Evolutionary conservation across 2,888 invertebrate species (phyloP).

Genomic region (Erebia aethiops): DNA sequence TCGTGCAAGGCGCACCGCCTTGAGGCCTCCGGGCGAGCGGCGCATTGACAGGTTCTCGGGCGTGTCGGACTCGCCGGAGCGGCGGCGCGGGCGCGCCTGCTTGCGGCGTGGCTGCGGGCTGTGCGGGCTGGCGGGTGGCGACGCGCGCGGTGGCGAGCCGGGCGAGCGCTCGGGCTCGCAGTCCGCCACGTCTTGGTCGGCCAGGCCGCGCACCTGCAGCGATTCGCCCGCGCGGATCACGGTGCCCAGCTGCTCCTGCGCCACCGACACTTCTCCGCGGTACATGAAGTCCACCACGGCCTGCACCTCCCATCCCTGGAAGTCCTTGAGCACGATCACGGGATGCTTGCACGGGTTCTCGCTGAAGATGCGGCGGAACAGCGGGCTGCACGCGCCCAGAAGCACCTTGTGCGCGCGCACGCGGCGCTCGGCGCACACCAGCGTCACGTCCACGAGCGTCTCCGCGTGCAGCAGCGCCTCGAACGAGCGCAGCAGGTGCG

Average conservation of each 20-base stretch:
- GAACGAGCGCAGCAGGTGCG: constrained; percentile 93
- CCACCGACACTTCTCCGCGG: constrained; percentile 94
- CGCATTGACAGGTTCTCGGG: constrained; percentile 85
- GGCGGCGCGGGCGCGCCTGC: constrained; percentile 92
- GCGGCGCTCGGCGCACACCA: constrained; percentile 93
- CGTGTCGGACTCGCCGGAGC: constrained; percentile 88
- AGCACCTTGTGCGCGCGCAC: constrained; percentile 96
- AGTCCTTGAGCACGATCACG: constrained; percentile 95
- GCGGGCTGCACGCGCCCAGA: constrained; percentile 93
- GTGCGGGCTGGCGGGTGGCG: constrained; percentile 83
- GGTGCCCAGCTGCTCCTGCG: constrained; percentile 91
- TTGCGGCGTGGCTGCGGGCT: constrained; percentile 93
- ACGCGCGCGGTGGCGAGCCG: constrained; percentile 73
- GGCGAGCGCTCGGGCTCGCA: constrained; percentile 65
- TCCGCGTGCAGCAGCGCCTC: constrained; percentile 94
- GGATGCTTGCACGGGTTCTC: constrained; percentile 97
- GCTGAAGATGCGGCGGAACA: constrained; percentile 93
- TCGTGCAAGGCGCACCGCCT: constrained; percentile 71
- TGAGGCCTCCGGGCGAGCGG: constrained; percentile 72
- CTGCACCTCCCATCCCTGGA: constrained; percentile 93
- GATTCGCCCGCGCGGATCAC: constrained; percentile 95
- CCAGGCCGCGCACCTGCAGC: constrained; percentile 91
- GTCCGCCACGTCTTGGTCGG: constrained; percentile 84
- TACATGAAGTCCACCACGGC: constrained; percentile 97
- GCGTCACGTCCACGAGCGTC: constrained; percentile 93